A percentile compares a stretch with the other conserved stretches of the same genome.
Evolutionary conservation across 2,888 invertebrate species (phyloP).

Genomic region (Adelognathus sp.): DNA sequence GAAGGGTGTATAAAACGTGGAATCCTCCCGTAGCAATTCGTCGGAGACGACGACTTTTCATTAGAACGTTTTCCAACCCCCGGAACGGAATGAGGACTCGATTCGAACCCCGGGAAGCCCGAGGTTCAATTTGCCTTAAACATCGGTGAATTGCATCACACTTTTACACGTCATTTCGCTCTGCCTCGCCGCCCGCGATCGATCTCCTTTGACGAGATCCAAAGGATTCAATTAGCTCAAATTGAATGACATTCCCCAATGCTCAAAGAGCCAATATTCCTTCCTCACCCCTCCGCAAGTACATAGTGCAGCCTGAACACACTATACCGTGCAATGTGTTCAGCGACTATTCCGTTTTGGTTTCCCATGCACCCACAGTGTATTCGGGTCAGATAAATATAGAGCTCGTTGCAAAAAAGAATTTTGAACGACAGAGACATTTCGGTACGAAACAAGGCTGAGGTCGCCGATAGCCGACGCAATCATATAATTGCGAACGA

Average conservation of each 20-base stretch:
- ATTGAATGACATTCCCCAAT: constrained; percentile 46
- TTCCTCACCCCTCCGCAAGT: neutral
- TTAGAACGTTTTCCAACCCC: constrained; percentile 45
- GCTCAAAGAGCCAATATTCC: neutral
- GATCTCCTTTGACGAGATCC: constrained; percentile 25
- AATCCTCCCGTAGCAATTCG: constrained; percentile 10
- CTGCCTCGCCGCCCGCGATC: neutral
- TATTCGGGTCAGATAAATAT: constrained; percentile 1
- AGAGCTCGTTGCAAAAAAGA: neutral
- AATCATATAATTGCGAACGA: neutral
- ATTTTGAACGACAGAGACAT: neutral
- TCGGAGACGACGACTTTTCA: constrained; percentile 54
- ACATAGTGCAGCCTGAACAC: neutral
- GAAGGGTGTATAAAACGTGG: constrained; percentile 27
- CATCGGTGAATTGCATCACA: constrained; percentile 45
- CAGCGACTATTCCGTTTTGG: neutral
- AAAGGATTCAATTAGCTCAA: constrained; percentile 49
- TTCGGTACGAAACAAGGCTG: neutral
- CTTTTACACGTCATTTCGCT: constrained; percentile 8
- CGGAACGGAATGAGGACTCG: constrained; percentile 45
- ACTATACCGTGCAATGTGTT: neutral
- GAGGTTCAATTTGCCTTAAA: constrained; percentile 52
- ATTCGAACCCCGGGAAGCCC: constrained; percentile 35
- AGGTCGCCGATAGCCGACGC: neutral
- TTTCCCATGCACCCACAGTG: neutral